Conservation (phyloP, 35 echinoderm and acorn worm species). For the Stichopus chloronotus region DNA sequence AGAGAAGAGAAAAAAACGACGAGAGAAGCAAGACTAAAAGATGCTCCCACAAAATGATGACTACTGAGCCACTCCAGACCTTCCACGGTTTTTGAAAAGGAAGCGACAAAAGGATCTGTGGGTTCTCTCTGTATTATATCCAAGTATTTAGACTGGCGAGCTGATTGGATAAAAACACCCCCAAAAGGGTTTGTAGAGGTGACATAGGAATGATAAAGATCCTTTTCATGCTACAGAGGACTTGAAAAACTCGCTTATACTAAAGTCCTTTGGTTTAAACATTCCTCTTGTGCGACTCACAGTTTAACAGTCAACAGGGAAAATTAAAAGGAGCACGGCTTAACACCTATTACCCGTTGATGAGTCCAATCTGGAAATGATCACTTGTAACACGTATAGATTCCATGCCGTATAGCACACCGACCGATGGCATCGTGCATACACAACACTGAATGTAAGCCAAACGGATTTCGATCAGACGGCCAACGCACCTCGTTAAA, state of each 20-base stretch:
- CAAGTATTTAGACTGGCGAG: constrained; percentile 38
- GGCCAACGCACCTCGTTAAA: too few species aligned
- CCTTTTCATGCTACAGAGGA: constrained; percentile 12
- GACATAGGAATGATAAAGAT: constrained; percentile 41
- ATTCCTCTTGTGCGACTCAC: constrained; percentile 49
- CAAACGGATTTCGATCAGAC: too few species aligned
- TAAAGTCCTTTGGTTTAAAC: constrained; percentile 20
- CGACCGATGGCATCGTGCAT: too few species aligned
- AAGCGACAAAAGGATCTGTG: constrained; percentile 33
- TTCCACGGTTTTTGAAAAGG: background rate
- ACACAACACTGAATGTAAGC: too few species aligned
- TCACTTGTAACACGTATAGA: background rate
- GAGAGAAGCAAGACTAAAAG: constrained; percentile 2
- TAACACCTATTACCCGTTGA: constrained; percentile 36
- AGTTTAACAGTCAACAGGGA: constrained; percentile 37
- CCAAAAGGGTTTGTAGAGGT: constrained; percentile 47
- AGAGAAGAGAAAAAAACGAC: background rate
- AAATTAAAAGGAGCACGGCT: background rate
- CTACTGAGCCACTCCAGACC: constrained; percentile 20
- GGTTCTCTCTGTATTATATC: constrained; percentile 10
- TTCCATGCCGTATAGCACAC: too few species aligned
- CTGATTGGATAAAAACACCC: constrained; percentile 46
- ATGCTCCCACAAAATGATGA: constrained; percentile 24
- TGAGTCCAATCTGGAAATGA: constrained; percentile 28
- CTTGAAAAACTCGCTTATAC: background rate